Base-by-base conservation (phyloP, 30 jellyfish, hydroid and myxozoan species). In the Phacellophora camtschatica region DNA sequence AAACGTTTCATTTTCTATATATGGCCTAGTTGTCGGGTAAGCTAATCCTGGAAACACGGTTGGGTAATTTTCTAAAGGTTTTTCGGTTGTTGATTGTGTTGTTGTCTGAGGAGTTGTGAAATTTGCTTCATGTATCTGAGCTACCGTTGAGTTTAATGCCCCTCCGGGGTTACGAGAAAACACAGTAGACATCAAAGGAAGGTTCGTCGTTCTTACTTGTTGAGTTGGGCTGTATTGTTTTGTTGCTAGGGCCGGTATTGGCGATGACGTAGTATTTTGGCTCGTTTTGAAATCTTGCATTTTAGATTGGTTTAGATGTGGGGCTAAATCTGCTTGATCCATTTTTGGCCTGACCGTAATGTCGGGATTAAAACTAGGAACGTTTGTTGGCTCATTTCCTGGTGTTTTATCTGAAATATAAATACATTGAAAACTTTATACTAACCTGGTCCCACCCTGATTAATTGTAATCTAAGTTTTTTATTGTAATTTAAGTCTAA, bases 261-360 rank as follows among this genome's bases (percentile, higher is more conserved):
- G 15, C 15, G 91, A 61, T 18, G 82, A 64, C 9, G 59, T 6
- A 22, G 65, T 66, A 36, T n/a, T 39, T 31, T 66, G 23, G 2
- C 4, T 51, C 28, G 34, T 48, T 5, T 56, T 56, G 13, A 64
- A 49, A 4, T 80, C 84, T 35, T 15, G 57, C 36, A 80, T 35
- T 28, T 67, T 54, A 11, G 91, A 18, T 3, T 80, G 78, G 68
- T 80, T 80, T 0, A 80, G 29, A 25, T 36, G 61, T 39, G 91
- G 91, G n/a, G 18, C 23, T 27, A 80, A 36, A 46, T 66, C 57
- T 5, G 91, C 91, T 54, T 80, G 91, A 35, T 80, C 91, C 67
- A 80, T 19, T 28, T 51, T 80, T 0, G 83, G 84, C 74, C 91
- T 45, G 39, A 80, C 41, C 16, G 84, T 63, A 22, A 59, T 34